A percentile compares a stretch with the other conserved stretches of the same genome.
Evolutionary conservation across 2,797 vertebrate species (phyloP).

Genomic region (Lepus townsendii): DNA sequence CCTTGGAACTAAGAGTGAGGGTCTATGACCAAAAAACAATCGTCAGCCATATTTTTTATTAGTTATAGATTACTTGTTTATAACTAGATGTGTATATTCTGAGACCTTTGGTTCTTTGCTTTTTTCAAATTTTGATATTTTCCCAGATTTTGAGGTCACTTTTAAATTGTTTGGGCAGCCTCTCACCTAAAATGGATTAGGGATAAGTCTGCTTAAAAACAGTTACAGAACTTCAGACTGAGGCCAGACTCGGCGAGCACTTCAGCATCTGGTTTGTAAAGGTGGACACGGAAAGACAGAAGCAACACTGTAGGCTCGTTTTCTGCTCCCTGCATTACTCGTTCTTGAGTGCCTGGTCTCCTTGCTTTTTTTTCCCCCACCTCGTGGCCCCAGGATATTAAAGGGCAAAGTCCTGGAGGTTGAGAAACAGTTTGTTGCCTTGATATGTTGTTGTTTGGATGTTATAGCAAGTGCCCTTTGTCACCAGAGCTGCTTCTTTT

Average conservation of each 20-base stretch:
- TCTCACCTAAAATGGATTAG: constrained; percentile 22
- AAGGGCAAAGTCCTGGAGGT: constrained; percentile 60
- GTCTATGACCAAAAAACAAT: not conserved
- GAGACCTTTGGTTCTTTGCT: constrained; percentile 22
- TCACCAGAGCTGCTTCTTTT: not conserved
- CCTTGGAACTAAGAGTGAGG: constrained; percentile 24
- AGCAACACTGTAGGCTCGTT: not conserved
- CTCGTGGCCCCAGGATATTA: not conserved
- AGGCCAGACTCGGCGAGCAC: not conserved
- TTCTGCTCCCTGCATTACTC: not conserved
- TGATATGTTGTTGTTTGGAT: constrained; percentile 52
- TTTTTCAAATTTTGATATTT: constrained; percentile 43
- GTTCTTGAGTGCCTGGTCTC: not conserved
- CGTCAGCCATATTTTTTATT: not conserved
- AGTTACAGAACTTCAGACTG: not conserved
- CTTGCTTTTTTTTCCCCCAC: not conserved
- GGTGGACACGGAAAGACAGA: not conserved
- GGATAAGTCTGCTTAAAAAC: not conserved
- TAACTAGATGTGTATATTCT: not conserved
- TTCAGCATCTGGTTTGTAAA: not conserved
- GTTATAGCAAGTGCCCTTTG: constrained; percentile 50
- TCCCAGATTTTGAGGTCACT: constrained; percentile 44
- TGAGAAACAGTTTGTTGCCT: constrained; percentile 36
- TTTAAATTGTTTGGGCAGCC: constrained; percentile 56
- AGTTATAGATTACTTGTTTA: not conserved